phyloP scores from a whole-genome alignment of 2,888 invertebrate species.

The Lycocerus yunnanus region DNA sequence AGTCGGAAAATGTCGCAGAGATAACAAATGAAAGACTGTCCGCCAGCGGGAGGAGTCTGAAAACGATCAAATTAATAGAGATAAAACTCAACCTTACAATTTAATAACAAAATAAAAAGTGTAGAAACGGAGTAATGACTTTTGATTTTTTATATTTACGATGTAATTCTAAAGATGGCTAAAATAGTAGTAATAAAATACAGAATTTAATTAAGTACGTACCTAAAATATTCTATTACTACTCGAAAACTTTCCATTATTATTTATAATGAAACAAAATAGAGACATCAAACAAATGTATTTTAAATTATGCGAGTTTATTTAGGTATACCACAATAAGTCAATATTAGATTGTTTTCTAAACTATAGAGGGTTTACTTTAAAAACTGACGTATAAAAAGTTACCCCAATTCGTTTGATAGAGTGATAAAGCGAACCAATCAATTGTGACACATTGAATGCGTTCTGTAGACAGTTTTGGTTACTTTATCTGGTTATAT shows the following conservation, averaged over 20 bases:
- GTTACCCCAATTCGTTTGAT: constrained; percentile 33
- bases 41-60: constrained; percentile 45
- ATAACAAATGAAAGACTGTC: constrained; percentile 51
- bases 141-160: background rate
- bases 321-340: background rate
- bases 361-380: constrained; percentile 5
- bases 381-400: constrained; percentile 25
- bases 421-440: constrained; percentile 38
- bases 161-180: background rate
- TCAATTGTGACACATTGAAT: constrained; percentile 41
- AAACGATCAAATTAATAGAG: constrained; percentile 49
- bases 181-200: background rate
- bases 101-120: background rate
- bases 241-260: background rate
- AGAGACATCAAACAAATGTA: background rate
- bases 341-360: constrained; percentile 4
- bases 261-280: background rate
- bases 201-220: background rate
- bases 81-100: constrained; percentile 34
- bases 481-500: constrained; percentile 39
- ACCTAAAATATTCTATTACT: background rate
- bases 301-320: background rate
- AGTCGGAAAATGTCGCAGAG: constrained; percentile 47
- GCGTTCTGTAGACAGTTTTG: constrained; percentile 33
- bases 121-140: background rate